Percentiles rank a stretch among this genome's conserved stretches.
These are phyloP conservation scores for Triops longicaudatus DNA, from an alignment of 1,140 invertebrate genomes.

Conservation along the genomic window DNA sequence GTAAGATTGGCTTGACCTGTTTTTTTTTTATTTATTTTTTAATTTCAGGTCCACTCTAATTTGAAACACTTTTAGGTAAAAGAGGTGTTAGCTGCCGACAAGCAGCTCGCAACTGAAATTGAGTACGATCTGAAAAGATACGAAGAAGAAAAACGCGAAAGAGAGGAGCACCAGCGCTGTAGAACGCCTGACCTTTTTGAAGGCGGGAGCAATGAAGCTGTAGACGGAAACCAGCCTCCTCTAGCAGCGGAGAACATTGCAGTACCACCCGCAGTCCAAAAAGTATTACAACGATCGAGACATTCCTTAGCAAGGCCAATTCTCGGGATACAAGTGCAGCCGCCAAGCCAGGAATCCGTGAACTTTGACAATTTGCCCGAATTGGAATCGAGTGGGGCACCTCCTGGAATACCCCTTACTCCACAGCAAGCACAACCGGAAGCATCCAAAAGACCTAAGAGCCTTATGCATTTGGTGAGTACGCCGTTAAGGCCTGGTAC, in stretches of 20 bases:
- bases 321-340: neutral
- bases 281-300: neutral
- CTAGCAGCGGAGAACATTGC: neutral
- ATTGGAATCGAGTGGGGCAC: neutral
- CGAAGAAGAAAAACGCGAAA: conserved; percentile 34
- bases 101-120: conserved; percentile 44
- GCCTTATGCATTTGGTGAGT: neutral
- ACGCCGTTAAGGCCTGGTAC: neutral
- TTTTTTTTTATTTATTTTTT: conserved; percentile 23
- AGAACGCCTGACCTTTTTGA: neutral
- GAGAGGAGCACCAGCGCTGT: conserved; percentile 20
- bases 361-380: neutral
- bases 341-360: neutral
- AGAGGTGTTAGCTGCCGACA: conserved; percentile 44
- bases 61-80: conserved; percentile 36
- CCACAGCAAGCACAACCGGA: neutral
- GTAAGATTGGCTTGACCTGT: conserved; percentile 31
- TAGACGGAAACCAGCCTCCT: neutral
- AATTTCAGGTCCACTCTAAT: conserved; percentile 27
- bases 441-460: neutral
- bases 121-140: conserved; percentile 42
- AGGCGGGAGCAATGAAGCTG: neutral
- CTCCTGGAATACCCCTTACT: neutral
- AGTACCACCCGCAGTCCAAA: neutral
- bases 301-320: neutral